Evolutionary conservation across 2,113 vertebrate genomes (phyloP), one percentile per base, ranked within the genome.

Genomic region (Puffinus mauretanicus): DNA sequence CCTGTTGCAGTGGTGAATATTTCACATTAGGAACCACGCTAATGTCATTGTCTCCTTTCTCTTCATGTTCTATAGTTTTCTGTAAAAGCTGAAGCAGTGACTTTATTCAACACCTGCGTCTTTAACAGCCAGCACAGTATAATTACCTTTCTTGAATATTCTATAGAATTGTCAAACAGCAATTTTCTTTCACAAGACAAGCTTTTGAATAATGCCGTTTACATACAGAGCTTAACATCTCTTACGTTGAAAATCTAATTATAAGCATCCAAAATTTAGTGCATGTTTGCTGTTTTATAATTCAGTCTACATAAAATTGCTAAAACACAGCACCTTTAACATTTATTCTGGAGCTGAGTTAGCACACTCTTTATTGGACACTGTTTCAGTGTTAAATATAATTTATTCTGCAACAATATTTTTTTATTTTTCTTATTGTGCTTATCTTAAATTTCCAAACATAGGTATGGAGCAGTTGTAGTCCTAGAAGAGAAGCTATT

Each of bases 121-220:
- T 98, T 98, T 97, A 98, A 95, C 97, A 97, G 92, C 93, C 70
- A 92, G 93, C 16, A 86, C 95, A 94, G 96, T 98, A 94, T 98
- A 98, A 98, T 98, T 98, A 97, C 95, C 97, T 98, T 98, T 97
- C 97, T 97, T 97, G 97, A 98, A 96, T 97, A 98, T 98, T 98
- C 98, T 98, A 98, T 98, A 98, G 97, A 98, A 98, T 98, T 98
- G 98, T 98, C 98, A 98, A 98, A 98, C 96, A 98, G 97, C 97
- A 97, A 98, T 98, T 98, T 98, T 98, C 97, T 97, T 97, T 97
- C 93, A 97, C 96, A 98, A 98, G 98, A 94, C 95, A 97, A 94
- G 95, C 97, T 97, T 98, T 98, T 97, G 97, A 98, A 97, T 97
- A 98, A 98, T 96, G 94, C 42, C 97, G 3, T 98, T 98, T 98